Conservation (phyloP, 2,888 invertebrate genomes). For the Synanthedon tipuliformis region DNA sequence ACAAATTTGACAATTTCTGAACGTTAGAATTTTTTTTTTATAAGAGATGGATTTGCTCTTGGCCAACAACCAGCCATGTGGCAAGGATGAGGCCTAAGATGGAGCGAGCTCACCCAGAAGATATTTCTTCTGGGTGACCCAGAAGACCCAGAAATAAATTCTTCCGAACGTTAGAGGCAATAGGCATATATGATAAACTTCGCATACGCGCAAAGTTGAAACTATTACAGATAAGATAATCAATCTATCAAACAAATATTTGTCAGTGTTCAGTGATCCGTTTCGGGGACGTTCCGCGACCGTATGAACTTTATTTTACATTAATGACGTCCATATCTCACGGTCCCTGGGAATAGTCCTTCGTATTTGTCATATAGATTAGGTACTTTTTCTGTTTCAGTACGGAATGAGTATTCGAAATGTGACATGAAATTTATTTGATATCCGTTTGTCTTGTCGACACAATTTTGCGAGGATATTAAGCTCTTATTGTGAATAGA, state of each 20-base stretch:
- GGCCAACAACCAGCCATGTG: too few species aligned
- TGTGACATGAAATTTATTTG: constrained; percentile 32
- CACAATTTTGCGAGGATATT: background rate
- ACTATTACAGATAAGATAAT: background rate
- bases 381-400: constrained; percentile 41
- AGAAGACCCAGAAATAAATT: too few species aligned
- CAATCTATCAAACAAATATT: constrained; percentile 3
- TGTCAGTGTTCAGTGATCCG: constrained; percentile 36
- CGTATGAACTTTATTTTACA: constrained; percentile 49
- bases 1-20: too few species aligned
- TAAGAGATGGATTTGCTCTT: too few species aligned
- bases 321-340: constrained; percentile 46
- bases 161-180: too few species aligned
- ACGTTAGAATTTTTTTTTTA: too few species aligned
- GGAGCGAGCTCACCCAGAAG: too few species aligned
- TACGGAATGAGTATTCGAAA: constrained; percentile 8
- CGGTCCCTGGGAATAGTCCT: constrained; percentile 42
- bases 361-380: constrained; percentile 56
- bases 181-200: too few species aligned
- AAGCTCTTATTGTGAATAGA: too few species aligned
- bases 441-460: constrained; percentile 1
- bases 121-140: too few species aligned
- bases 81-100: too few species aligned
- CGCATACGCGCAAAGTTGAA: background rate
- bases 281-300: constrained; percentile 12